A percentile compares a stretch with the other conserved stretches of the same genome.
Evolutionary conservation across 2,113 vertebrate genomes (phyloP).

Genomic region (Cyrtonyx montezumae): DNA sequence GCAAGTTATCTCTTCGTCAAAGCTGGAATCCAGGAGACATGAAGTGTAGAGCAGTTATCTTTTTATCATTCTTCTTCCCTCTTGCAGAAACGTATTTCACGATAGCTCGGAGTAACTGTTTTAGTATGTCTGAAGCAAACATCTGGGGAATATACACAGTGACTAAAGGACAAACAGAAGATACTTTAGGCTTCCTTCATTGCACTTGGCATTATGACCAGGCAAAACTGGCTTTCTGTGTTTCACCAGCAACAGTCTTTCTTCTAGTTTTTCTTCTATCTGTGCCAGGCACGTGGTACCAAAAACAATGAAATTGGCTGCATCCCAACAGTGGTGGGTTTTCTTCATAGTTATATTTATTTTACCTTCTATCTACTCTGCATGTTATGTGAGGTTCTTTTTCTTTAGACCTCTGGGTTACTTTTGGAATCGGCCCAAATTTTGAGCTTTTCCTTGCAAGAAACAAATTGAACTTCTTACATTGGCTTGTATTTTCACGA

Average conservation of each 20-base stretch:
- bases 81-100: neutral
- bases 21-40: neutral
- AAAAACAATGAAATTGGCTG: neutral
- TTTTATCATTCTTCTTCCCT: neutral
- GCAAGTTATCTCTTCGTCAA: neutral
- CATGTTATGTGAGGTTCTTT: neutral
- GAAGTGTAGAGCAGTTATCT: neutral
- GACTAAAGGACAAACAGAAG: neutral
- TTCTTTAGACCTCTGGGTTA: neutral
- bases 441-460: neutral
- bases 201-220: neutral
- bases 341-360: neutral
- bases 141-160: neutral
- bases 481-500: neutral
- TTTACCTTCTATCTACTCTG: neutral
- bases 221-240: neutral
- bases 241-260: neutral
- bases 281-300: neutral
- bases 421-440: accelerated
- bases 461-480: neutral
- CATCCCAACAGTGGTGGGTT: neutral
- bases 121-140: neutral
- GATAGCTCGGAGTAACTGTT: neutral
- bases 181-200: neutral
- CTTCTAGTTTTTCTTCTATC: neutral